phyloP scores from a whole-genome alignment of 2,888 invertebrate genomes.

The Poecilobothrus nobilitatus region DNA sequence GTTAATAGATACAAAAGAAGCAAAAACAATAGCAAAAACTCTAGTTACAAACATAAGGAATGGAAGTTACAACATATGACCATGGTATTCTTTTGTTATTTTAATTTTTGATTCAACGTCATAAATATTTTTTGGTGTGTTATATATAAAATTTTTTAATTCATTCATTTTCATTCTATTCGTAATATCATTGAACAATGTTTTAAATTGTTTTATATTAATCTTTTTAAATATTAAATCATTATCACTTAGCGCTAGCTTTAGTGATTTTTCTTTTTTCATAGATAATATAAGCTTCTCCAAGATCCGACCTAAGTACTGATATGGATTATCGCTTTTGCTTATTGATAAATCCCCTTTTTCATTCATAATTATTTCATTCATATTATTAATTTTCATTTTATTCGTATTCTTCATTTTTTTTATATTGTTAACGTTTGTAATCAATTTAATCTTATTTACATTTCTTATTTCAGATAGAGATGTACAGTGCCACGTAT shows the following conservation, averaged over 20 bases:
- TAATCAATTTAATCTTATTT: not conserved
- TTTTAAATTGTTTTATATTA: not conserved
- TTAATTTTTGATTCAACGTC: not conserved
- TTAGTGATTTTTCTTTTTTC: not conserved
- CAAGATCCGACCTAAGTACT: not conserved
- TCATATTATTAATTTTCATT: too few species aligned
- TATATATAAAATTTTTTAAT: slow-evolving; percentile 8
- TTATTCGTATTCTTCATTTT: too few species aligned
- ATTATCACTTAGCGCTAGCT: not conserved
- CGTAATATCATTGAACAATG: not conserved
- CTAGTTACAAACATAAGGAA: too few species aligned
- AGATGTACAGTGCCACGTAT: not conserved
- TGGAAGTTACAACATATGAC: too few species aligned
- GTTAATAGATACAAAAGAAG: too few species aligned
- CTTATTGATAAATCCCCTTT: too few species aligned
- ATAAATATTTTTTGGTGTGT: not conserved
- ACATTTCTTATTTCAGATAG: not conserved
- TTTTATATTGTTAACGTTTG: too few species aligned
- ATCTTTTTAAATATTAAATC: too few species aligned
- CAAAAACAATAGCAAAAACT: too few species aligned
- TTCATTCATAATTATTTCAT: too few species aligned
- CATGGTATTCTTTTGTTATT: not conserved
- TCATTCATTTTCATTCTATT: not conserved
- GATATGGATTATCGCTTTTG: too few species aligned
- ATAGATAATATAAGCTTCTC: not conserved